phyloP scores from a whole-genome alignment of 2,888 invertebrate species.

The Tetanocera ferruginea region DNA sequence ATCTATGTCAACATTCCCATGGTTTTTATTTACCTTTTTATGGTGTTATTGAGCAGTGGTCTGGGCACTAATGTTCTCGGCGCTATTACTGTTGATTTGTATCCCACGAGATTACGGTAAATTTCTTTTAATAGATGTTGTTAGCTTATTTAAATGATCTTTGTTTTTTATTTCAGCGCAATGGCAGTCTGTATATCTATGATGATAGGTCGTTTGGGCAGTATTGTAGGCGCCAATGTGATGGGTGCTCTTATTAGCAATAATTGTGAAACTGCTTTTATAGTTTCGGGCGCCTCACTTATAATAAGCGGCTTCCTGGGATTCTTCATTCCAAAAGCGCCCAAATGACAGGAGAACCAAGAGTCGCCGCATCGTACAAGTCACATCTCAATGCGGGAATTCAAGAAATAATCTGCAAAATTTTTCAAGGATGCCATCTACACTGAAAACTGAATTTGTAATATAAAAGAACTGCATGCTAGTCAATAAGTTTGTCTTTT shows the following conservation, averaged over 20 bases:
- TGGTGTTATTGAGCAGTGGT: constrained; percentile 57
- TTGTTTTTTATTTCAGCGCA: constrained; percentile 60
- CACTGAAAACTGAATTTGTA: constrained; percentile 23
- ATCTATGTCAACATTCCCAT: constrained; percentile 55
- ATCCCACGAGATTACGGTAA: constrained; percentile 65
- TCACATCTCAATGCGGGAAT: constrained; percentile 58
- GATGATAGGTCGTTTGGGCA: constrained; percentile 72
- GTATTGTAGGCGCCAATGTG: constrained; percentile 71
- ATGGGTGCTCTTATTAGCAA: constrained; percentile 69
- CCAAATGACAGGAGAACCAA: constrained; percentile 34
- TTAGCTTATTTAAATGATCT: neutral
- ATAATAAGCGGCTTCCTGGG: constrained; percentile 57
- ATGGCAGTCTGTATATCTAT: constrained; percentile 72
- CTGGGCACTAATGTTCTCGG: constrained; percentile 62
- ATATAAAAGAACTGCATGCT: constrained; percentile 25
- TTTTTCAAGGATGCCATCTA: neutral
- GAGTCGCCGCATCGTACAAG: constrained; percentile 52
- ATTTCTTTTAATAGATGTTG: neutral
- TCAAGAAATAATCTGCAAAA: neutral
- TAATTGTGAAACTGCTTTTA: constrained; percentile 70
- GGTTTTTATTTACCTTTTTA: constrained; percentile 58
- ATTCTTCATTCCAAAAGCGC: constrained; percentile 55
- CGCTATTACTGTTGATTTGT: constrained; percentile 64
- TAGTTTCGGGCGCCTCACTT: constrained; percentile 55
- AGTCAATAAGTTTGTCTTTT: neutral